Conservation (phyloP, 2,113 vertebrate genomes). For the Indicator maculatus region DNA sequence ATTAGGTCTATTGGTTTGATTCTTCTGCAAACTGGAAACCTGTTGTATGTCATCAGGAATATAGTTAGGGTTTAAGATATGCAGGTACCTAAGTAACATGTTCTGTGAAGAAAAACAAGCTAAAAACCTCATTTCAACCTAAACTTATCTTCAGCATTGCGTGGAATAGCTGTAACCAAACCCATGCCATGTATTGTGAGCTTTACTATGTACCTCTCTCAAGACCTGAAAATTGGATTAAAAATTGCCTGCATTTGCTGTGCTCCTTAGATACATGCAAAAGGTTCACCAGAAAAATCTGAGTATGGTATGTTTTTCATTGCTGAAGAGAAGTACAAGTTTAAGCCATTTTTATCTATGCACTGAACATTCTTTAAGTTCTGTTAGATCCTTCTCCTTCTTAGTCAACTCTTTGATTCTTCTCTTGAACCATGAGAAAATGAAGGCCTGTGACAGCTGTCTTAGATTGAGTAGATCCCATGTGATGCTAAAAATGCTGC, state of each 20-base stretch:
- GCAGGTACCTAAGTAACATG: accelerated
- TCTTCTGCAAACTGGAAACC: neutral
- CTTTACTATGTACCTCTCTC: neutral
- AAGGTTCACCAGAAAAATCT: neutral
- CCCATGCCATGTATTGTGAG: neutral
- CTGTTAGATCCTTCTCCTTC: neutral
- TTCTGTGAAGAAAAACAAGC: neutral
- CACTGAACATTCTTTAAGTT: neutral
- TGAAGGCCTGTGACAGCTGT: neutral
- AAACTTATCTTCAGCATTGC: neutral
- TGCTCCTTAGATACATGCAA: neutral
- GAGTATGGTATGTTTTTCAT: neutral
- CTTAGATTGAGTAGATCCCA: neutral
- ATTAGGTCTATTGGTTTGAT: neutral
- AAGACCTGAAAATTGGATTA: neutral
- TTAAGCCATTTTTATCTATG: neutral
- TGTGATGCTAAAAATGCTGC: neutral
- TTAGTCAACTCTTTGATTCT: neutral
- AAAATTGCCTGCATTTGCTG: neutral
- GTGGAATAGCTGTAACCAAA: neutral
- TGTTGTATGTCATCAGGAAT: neutral
- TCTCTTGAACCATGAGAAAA: neutral
- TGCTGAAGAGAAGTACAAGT: neutral
- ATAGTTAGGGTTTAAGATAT: neutral
- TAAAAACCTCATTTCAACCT: neutral